Base-by-base conservation (phyloP, 2,113 vertebrate species). In the Rhinoptilus africanus region DNA sequence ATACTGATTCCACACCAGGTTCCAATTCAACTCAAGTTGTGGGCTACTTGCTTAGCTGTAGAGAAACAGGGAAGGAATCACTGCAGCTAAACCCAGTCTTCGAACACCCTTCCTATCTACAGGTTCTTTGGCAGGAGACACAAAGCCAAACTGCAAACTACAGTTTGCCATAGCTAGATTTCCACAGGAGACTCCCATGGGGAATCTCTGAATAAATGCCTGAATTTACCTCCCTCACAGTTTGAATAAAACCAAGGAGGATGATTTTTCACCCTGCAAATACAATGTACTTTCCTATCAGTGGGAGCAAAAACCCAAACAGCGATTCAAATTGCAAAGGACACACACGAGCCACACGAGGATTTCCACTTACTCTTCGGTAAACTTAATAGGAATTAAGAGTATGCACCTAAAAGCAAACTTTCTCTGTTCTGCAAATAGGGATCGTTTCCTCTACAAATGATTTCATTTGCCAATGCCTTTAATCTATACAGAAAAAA, bases 401-500 rank as follows among this genome's bases (percentile, higher is more conserved):
- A 10, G 6, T 9, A 53, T 37, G 41, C 28, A 56, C 54, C 54
- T 57, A 24, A n/a, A 10, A 67, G 32, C 79, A 92, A 96, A 88
- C 45, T 93, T 89, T 47, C 72, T 78, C n/a, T 69, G 4, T 34
- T 76, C 35, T 74, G 12, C 43, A 95, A 90, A 83, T 16, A 91
- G 51, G 14, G 27, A 88, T 53, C 51, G 34, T 96, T 64, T 79
- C 67, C 48, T 57, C 47, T 45, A 34, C 34, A 67, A 63, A 67
- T 57, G 37, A 47, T 72, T 89, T 51, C 5, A 30, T 67, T 89
- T 85, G 64, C 35, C 90, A 96, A 60, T 93, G 71, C 51, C 69
- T 71, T 71, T 93, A 75, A 88, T 76, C 67, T 81, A 71, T n/a
- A 71, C 47, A 59, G 50, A 37, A 92, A 93, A 95, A 97, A 67